These are phyloP conservation scores for Spea bombifrons DNA, from an alignment of 2,113 vertebrate species.

Conservation along the genomic window DNA sequence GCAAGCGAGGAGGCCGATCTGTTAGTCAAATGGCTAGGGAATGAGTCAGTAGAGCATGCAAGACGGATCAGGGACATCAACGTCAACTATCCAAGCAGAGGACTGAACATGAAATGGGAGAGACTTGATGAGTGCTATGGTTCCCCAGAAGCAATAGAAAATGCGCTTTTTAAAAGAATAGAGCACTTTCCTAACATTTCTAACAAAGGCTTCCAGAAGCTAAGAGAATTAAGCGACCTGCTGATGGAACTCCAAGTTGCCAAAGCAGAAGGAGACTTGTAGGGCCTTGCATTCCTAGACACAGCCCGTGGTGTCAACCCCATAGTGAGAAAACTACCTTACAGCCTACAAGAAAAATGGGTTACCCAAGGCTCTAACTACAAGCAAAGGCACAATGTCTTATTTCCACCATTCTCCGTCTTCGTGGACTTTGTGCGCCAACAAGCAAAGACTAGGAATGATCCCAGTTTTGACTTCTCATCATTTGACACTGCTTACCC, in stretches of 20 bases:
- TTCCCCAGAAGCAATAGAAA: neutral
- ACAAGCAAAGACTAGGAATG: neutral
- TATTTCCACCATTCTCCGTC: neutral
- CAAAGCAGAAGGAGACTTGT: neutral
- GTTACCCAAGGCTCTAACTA: neutral
- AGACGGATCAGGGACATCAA: neutral
- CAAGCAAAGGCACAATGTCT: neutral
- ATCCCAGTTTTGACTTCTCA: neutral
- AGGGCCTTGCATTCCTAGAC: too few relatives aligned
- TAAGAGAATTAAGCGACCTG: neutral
- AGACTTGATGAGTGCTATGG: neutral
- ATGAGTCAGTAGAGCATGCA: neutral
- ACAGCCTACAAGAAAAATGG: neutral
- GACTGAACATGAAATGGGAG: neutral
- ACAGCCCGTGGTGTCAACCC: neutral
- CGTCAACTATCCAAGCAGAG: neutral
- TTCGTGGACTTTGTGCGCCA: neutral
- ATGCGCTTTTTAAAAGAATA: neutral
- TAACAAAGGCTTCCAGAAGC: neutral
- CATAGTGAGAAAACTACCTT: neutral
- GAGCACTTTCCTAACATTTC: neutral
- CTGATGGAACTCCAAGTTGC: neutral
- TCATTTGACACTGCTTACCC: neutral
- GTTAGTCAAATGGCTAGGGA: neutral
- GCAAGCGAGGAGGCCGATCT: conserved; percentile 2